phyloP scores from a whole-genome alignment of 2,888 invertebrate species.

The Epirrita christyi region DNA sequence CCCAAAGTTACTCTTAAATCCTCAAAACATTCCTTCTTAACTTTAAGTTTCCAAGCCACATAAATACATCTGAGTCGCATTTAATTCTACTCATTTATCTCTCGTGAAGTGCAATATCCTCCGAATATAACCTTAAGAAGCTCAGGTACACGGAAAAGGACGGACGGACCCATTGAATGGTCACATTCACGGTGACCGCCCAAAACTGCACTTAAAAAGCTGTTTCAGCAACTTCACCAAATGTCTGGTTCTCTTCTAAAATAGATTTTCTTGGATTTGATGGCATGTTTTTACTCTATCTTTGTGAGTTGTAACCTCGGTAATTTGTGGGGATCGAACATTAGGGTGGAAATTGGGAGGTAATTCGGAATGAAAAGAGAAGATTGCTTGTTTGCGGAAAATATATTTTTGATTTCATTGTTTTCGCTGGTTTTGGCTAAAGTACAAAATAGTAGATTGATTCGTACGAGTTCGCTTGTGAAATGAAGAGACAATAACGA shows the following conservation, averaged over 20 bases:
- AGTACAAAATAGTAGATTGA: too few relatives aligned
- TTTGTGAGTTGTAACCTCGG: slow-evolving; percentile 31
- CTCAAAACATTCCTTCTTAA: slow-evolving; percentile 13
- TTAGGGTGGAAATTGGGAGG: slow-evolving; percentile 8
- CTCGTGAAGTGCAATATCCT: slow-evolving; percentile 20
- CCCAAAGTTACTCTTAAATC: slow-evolving; percentile 11
- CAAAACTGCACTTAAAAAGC: slow-evolving; percentile 53
- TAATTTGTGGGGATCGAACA: slow-evolving; percentile 26
- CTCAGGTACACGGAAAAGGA: slow-evolving; percentile 69
- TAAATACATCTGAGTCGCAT: slow-evolving; percentile 15
- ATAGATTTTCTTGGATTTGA: slow-evolving; percentile 42
- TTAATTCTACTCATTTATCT: slow-evolving; percentile 21
- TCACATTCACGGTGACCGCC: slow-evolving; percentile 54
- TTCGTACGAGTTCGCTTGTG: too few relatives aligned
- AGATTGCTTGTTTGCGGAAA: slow-evolving; percentile 15
- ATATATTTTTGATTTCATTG: slow-evolving; percentile 13
- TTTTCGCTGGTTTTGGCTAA: slow-evolving; percentile 1
- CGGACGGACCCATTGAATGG: slow-evolving; percentile 59
- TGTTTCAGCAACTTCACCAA: slow-evolving; percentile 52
- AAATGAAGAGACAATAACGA: too few relatives aligned
- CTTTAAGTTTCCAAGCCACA: slow-evolving; percentile 5
- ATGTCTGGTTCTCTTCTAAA: slow-evolving; percentile 27
- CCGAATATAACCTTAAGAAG: slow-evolving; percentile 12
- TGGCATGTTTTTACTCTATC: slow-evolving; percentile 37
- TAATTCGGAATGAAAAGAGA: slow-evolving; percentile 11